phyloP scores from a whole-genome alignment of 2,113 vertebrate species.

The Psammodynastes pulverulentus region DNA sequence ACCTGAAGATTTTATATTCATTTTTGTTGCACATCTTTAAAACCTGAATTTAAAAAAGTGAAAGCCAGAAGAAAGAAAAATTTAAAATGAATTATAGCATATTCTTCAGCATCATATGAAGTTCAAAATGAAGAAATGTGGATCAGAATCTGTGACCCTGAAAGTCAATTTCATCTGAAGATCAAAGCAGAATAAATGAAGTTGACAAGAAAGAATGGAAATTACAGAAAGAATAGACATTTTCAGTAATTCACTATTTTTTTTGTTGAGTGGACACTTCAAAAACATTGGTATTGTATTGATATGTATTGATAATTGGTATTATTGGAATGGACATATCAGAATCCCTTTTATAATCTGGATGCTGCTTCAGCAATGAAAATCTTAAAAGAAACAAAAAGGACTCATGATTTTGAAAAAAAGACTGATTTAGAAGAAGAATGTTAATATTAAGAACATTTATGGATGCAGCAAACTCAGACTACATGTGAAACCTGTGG shows the following conservation, averaged over 20 bases:
- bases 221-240: neutral
- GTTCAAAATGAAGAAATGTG: neutral
- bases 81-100: neutral
- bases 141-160: neutral
- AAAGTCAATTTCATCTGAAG: neutral
- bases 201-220: neutral
- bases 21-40: neutral
- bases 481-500: conserved; percentile 18
- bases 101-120: neutral
- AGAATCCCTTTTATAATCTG: neutral
- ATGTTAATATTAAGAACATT: conserved; percentile 25
- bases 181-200: neutral
- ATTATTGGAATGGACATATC: neutral
- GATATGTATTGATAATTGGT: neutral
- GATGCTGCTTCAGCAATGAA: neutral
- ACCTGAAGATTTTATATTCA: neutral
- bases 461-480: conserved; percentile 15
- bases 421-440: neutral
- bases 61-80: neutral
- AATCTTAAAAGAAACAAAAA: conserved; percentile 13
- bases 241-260: neutral
- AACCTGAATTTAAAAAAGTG: neutral
- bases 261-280: neutral
- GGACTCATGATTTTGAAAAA: conserved; percentile 14
- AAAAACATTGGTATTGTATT: neutral